These are phyloP conservation scores for Oryzaephilus surinamensis DNA, from an alignment of 1,140 invertebrate species.

Conservation along the genomic window DNA sequence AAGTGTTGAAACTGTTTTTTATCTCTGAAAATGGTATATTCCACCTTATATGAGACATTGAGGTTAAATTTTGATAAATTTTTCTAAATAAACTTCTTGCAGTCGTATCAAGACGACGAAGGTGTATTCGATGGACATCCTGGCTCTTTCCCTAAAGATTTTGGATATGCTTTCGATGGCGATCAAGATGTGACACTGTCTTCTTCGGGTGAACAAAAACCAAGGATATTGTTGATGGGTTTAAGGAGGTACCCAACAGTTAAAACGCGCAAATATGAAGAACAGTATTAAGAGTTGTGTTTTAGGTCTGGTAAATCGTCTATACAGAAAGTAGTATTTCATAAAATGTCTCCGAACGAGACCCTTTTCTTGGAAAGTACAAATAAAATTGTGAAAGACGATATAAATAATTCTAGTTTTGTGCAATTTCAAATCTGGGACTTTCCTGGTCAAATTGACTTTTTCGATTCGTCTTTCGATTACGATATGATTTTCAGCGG, in stretches of 20 bases:
- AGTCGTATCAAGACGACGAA: slow-evolving; percentile 60
- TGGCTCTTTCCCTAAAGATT: slow-evolving; percentile 86
- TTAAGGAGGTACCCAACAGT: slow-evolving; percentile 60
- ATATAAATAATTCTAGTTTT: slow-evolving; percentile 95
- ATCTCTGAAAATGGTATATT: no score
- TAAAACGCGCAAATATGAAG: no score
- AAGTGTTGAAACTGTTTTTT: no score
- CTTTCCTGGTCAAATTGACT: slow-evolving; percentile 97
- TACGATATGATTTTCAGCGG: slow-evolving; percentile 90
- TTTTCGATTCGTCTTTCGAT: slow-evolving; percentile 94
- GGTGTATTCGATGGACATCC: slow-evolving; percentile 36
- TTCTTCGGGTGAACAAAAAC: slow-evolving; percentile 65
- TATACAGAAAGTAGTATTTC: slow-evolving; percentile 99
- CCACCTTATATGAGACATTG: no score
- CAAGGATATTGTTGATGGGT: slow-evolving; percentile 92
- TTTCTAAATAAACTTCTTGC: no score
- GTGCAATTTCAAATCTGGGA: slow-evolving; percentile 99
- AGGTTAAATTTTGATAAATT: no score
- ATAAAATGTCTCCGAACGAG: slow-evolving; percentile 99
- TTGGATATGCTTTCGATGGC: slow-evolving; percentile 81
- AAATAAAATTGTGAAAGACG: slow-evolving; percentile 97
- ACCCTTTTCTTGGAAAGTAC: slow-evolving; percentile 98
- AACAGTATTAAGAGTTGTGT: no score
- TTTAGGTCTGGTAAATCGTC: slow-evolving; percentile 98
- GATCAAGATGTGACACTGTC: slow-evolving; percentile 42